Evolutionary conservation across 1,140 invertebrate species (phyloP), one percentile per base, ranked within the genome.

Genomic region (Cecropterus lyciades): DNA sequence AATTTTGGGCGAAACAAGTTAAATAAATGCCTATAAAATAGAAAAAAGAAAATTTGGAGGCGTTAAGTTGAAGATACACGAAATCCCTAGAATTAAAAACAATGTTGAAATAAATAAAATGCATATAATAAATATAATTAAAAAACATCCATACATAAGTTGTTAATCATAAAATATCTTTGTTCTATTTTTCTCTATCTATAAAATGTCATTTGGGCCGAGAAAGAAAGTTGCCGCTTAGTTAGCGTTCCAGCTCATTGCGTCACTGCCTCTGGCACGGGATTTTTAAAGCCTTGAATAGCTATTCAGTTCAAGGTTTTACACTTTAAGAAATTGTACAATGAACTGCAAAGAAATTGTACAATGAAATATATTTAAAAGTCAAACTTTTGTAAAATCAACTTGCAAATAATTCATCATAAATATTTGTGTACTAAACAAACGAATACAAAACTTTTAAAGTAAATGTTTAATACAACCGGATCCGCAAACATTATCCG

Each of bases 191-290:
- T 53, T 37, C 51, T 16, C 30, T 16, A 53, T 37, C 16, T 53
- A 37, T 5, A 53, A 53, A 53, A 37, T 16, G 30, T 14, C 14
- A 67, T 71, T 67, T 64, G 17, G 45, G 52, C 6, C 9, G 20
- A 52, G 52, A 73, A 69, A 46, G 49, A 66, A 67, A 59, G 59
- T 65, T 65, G 52, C 30, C 51, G 64, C 51, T 69, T 64, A 53
- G 64, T 51, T 53, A 53, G 65, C 37, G 62, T 69, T 76, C 56
- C 57, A 74, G 46, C 53, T 71, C 56, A 46, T 69, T 73, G 53
- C 68, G 40, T 64, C 71, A 70, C 51, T 65, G 55, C 63, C 46
- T 42, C 48, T 70, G 57, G 56, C 57, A 68, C 49, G 62, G 56
- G 40, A 69, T 70, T 70, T 37, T 56, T 45, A 52, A 57, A 59